Evolutionary conservation across 2,888 invertebrate genomes (phyloP).

Genomic region (Mystacides longicornis): DNA sequence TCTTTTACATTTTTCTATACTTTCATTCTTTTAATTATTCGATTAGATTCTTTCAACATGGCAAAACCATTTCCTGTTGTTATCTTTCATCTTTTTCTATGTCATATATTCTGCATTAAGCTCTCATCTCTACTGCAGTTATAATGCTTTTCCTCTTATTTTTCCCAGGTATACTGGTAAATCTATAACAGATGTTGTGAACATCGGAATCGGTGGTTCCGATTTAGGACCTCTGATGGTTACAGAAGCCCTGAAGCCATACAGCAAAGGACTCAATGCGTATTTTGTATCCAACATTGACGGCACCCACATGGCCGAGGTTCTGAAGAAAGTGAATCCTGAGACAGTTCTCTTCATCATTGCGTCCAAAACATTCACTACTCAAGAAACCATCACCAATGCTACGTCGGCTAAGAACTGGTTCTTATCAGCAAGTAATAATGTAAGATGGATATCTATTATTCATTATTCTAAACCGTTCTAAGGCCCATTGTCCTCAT

Average conservation of each 20-base stretch:
- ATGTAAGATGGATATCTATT: constrained; percentile 51
- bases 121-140: no score
- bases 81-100: no score
- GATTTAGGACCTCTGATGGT: constrained; percentile 99
- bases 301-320: constrained; percentile 95
- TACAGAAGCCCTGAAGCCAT: constrained; percentile 93
- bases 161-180: constrained; percentile 77
- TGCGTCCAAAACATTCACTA: constrained; percentile 98
- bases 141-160: no score
- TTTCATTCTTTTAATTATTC: no score
- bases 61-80: no score
- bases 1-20: no score
- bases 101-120: no score
- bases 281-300: constrained; percentile 99
- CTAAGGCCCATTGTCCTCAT: no score
- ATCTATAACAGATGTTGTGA: constrained; percentile 92
- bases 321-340: constrained; percentile 79
- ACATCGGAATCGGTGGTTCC: constrained; percentile 99
- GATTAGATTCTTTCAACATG: no score
- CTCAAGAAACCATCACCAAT: constrained; percentile 98
- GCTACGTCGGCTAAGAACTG: constrained; percentile 96
- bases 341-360: constrained; percentile 97
- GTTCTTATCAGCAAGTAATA: constrained; percentile 80
- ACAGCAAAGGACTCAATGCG: constrained; percentile 72
- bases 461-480: no score